phyloP scores from a whole-genome alignment of 1,140 invertebrate species.

The Bicyclus anynana region DNA sequence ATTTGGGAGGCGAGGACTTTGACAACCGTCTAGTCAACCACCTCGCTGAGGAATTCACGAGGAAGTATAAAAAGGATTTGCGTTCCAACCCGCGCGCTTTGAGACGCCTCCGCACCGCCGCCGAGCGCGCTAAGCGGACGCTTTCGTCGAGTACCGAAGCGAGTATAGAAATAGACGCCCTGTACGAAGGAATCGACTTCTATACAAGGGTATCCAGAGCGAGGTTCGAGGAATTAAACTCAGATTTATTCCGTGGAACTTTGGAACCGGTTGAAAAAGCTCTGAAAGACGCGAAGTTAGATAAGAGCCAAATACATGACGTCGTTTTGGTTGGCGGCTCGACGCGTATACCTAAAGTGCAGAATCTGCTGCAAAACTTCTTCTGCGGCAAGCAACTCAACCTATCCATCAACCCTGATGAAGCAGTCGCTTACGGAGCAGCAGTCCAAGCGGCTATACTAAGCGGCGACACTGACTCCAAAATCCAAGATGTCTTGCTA shows the following conservation, averaged over 20 bases:
- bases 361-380: slow-evolving; percentile 72
- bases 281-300: slow-evolving; percentile 83
- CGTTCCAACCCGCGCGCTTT: slow-evolving; percentile 66
- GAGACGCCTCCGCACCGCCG: slow-evolving; percentile 80
- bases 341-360: slow-evolving; percentile 79
- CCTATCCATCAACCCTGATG: slow-evolving; percentile 77
- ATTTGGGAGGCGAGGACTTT: slow-evolving; percentile 86
- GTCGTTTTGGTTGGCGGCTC: slow-evolving; percentile 86
- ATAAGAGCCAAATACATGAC: slow-evolving; percentile 82
- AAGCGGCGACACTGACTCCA: slow-evolving; percentile 76
- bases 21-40: slow-evolving; percentile 87
- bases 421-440: slow-evolving; percentile 76
- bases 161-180: slow-evolving; percentile 73
- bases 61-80: slow-evolving; percentile 75
- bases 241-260: slow-evolving; percentile 76
- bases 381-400: slow-evolving; percentile 74
- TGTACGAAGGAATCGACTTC: slow-evolving; percentile 74
- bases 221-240: slow-evolving; percentile 73
- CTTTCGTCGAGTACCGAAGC: slow-evolving; percentile 76
- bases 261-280: slow-evolving; percentile 79
- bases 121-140: slow-evolving; percentile 78
- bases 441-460: slow-evolving; percentile 74
- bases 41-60: slow-evolving; percentile 72
- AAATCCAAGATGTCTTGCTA: slow-evolving; percentile 76
- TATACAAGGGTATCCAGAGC: slow-evolving; percentile 71